Conservation (phyloP, 2,113 vertebrate genomes). For the Ailuropoda melanoleuca region DNA sequence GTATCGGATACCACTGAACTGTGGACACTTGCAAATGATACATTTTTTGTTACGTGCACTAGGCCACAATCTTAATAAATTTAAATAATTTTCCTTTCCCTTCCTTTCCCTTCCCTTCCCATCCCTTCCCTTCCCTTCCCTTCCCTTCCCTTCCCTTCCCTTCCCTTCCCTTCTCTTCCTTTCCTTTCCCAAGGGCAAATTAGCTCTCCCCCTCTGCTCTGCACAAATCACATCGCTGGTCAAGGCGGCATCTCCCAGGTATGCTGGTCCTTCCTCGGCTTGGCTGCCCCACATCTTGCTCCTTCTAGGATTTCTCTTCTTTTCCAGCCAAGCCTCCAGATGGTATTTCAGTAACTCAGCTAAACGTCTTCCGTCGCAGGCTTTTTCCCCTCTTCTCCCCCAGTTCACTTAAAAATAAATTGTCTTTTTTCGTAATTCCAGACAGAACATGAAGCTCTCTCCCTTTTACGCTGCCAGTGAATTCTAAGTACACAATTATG, state of each 20-base stretch:
- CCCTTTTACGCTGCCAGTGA: constrained; percentile 79
- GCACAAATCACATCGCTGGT: neutral
- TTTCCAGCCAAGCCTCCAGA: constrained; percentile 60
- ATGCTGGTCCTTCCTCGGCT: neutral
- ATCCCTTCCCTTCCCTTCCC: too few species aligned
- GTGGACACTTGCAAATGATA: neutral
- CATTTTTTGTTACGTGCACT: neutral
- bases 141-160: too few species aligned
- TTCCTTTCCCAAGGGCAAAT: neutral
- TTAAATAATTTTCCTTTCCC: neutral
- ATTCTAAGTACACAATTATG: constrained; percentile 86
- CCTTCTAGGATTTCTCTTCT: constrained; percentile 57
- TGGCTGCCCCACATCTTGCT: neutral
- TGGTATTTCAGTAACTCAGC: constrained; percentile 69
- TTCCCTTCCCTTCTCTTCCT: neutral
- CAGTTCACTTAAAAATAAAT: constrained; percentile 84
- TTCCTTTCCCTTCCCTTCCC: too few species aligned
- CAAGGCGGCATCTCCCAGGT: neutral
- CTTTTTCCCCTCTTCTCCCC: constrained; percentile 35
- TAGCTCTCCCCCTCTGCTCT: rapidly evolving
- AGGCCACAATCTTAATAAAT: neutral
- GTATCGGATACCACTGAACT: neutral
- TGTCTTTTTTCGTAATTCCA: constrained; percentile 80
- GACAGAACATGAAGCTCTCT: constrained; percentile 74
- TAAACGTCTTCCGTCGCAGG: constrained; percentile 68